Evolutionary conservation across 2,888 invertebrate genomes (phyloP), one percentile per base, ranked within the genome.

Genomic region (Trichogramma evanescens): DNA sequence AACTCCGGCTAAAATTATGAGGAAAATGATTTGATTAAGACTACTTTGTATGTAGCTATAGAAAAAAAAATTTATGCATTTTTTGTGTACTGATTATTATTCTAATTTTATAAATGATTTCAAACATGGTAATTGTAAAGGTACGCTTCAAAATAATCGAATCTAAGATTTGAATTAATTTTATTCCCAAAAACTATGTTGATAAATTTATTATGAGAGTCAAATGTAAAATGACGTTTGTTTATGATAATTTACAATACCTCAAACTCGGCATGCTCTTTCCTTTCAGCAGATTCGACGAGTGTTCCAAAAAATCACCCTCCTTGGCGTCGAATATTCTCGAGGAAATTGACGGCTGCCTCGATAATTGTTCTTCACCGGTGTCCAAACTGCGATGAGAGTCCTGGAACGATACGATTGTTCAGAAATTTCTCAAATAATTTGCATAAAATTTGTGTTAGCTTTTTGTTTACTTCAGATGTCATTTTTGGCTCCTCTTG

Each of bases 181-280:
- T 26, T 26, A 26, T 26, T 26, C 26, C 26, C 1, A 26, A 26
- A 26, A 26, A 26, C 26, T 26, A 2, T 26, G 26, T 26, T 2
- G 26, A 26, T 26, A 2, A 26, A 26, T 8, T 45, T 45, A 45
- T 45, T 3, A 45, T 45, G 0, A 2, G 45, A 45, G 45, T 9
- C 8, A 8, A 45, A 9, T 45, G n/a, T 45, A 45, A 45, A 9
- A 9, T 45, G 50, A 56, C 26, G 26, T 26, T 51, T 9, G 39
- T 58, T 58, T 61, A 64, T 56, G 41, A 9, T 48, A 41, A 9
- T 7, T 60, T 46, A 46, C 46, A 58, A 80, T 81, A 94, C 94
- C 93, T 93, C 64, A 95, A 81, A 74, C 94, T 94, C 4, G 95
- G 95, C 94, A 96, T 94, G 82, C 95, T 95, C 80, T 95, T 95